phyloP scores from a whole-genome alignment of 2,797 vertebrate genomes.

The Hydrocynus forskahlii region DNA sequence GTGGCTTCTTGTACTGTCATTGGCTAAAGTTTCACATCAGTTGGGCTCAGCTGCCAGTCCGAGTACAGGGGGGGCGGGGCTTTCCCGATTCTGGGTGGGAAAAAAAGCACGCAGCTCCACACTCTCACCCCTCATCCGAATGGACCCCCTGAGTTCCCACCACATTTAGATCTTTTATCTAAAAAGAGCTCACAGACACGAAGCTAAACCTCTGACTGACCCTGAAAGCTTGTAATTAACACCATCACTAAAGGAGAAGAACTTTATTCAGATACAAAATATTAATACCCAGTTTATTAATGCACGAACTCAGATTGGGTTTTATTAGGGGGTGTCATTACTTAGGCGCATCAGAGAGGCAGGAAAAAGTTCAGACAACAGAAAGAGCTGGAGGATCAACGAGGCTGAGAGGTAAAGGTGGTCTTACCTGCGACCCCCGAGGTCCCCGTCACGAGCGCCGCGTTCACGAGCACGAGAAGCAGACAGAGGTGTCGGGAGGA shows the following conservation, averaged over 20 bases:
- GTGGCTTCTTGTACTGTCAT: neutral
- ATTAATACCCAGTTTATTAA: too few species aligned
- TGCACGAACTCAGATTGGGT: too few species aligned
- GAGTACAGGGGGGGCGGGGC: neutral
- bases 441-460: constrained; percentile 82
- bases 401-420: constrained; percentile 51
- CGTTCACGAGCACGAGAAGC: constrained; percentile 84
- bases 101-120: neutral
- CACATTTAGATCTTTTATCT: too few species aligned
- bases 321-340: too few species aligned
- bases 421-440: constrained; percentile 88
- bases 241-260: too few species aligned
- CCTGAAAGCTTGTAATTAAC: too few species aligned
- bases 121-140: neutral
- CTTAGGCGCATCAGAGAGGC: too few species aligned
- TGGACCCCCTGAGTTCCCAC: too few species aligned
- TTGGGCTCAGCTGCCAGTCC: neutral
- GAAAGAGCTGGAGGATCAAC: constrained; percentile 13
- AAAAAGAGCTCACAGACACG: too few species aligned
- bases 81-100: neutral
- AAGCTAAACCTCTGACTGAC: too few species aligned
- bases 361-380: constrained; percentile 9
- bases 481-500: constrained; percentile 85
- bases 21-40: neutral
- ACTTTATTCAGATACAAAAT: too few species aligned